A percentile compares a stretch with the other conserved stretches of the same genome.
Evolutionary conservation across 2,888 invertebrate species (phyloP).

Genomic region (Anagyrus pseudococci): DNA sequence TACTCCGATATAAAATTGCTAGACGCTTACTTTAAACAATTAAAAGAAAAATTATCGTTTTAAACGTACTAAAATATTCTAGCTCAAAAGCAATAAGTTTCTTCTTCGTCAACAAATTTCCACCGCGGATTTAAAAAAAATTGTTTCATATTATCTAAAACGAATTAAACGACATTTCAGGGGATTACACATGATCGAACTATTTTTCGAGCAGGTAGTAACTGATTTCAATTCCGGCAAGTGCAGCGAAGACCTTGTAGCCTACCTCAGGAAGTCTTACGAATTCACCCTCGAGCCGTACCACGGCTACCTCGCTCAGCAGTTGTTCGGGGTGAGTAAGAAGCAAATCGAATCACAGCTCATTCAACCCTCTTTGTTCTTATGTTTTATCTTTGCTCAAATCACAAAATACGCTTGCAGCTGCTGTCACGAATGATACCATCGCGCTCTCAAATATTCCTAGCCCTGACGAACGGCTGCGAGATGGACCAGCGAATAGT

Average conservation of each 20-base stretch:
- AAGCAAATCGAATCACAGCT: too few relatives aligned
- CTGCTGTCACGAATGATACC: conserved; percentile 72
- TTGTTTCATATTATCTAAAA: too few relatives aligned
- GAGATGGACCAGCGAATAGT: conserved; percentile 55
- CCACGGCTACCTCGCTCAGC: conserved; percentile 79
- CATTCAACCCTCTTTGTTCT: too few relatives aligned
- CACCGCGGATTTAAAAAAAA: too few relatives aligned
- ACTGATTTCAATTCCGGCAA: conserved; percentile 62
- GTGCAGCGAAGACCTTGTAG: conserved; percentile 67
- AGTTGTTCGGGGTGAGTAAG: conserved; percentile 73
- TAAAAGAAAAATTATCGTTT: background rate
- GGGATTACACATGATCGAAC: conserved; percentile 69
- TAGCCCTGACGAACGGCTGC: conserved; percentile 63
- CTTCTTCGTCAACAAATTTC: too few relatives aligned
- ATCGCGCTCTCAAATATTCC: conserved; percentile 66
- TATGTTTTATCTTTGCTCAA: too few relatives aligned
- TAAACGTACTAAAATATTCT: too few relatives aligned
- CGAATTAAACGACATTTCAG: conserved; percentile 56
- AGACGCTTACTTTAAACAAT: too few relatives aligned
- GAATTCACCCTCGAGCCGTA: conserved; percentile 74
- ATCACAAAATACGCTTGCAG: too few relatives aligned
- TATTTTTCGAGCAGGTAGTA: conserved; percentile 67
- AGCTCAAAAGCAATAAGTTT: too few relatives aligned
- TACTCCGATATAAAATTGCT: too few relatives aligned
- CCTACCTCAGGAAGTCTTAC: conserved; percentile 72